Conservation (phyloP, 2,797 vertebrate species). For the Aeoliscus strigatus region DNA sequence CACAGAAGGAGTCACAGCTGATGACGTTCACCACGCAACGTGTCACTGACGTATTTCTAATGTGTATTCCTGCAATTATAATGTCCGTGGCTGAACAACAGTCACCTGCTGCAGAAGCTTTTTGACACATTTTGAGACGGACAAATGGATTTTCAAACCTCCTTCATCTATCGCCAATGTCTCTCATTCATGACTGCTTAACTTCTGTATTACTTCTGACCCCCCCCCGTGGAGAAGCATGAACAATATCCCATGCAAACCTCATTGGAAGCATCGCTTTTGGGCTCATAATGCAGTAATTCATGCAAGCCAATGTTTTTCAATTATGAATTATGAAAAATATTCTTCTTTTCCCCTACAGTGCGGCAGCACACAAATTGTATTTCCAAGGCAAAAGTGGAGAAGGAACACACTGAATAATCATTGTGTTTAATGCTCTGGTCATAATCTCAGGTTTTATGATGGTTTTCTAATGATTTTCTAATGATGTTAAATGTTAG, state of each 20-base stretch:
- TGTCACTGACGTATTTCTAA: too few species aligned
- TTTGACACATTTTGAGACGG: too few species aligned
- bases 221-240: conserved; percentile 62
- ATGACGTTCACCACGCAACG: too few species aligned
- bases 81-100: too few species aligned
- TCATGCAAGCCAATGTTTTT: conserved; percentile 75
- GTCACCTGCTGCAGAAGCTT: too few species aligned
- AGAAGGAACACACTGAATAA: conserved; percentile 80
- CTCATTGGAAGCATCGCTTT: conserved; percentile 70
- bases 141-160: too few species aligned
- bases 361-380: conserved; percentile 69
- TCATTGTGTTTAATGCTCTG: conserved; percentile 85
- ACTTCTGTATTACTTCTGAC: conserved; percentile 46
- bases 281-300: conserved; percentile 74
- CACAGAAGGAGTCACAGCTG: too few species aligned
- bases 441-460: conserved; percentile 85
- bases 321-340: conserved; percentile 80
- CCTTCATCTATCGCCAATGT: neutral
- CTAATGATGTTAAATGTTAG: conserved; percentile 87
- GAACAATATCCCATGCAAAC: conserved; percentile 67
- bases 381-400: conserved; percentile 76
- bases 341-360: conserved; percentile 69
- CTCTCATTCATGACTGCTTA: conserved; percentile 20
- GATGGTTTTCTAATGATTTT: conserved; percentile 86
- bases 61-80: too few species aligned